Conservation (phyloP, 2,113 vertebrate genomes). For the Psephotus haematonotus region DNA sequence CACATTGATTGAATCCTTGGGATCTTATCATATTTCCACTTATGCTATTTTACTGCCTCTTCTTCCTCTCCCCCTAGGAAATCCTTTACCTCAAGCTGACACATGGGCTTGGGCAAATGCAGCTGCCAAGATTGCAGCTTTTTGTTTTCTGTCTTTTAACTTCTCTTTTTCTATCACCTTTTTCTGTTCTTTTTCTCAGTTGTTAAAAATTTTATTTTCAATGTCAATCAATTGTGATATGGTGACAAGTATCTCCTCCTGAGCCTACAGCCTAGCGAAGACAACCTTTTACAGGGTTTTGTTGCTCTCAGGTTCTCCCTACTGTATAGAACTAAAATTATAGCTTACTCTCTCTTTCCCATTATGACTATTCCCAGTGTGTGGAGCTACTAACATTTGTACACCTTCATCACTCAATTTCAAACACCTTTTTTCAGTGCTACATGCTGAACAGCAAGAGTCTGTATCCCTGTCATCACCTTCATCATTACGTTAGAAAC, state of each 20-base stretch:
- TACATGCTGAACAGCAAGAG: background rate
- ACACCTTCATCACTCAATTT: background rate
- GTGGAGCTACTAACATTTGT: background rate
- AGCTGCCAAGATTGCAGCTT: background rate
- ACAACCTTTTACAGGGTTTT: background rate
- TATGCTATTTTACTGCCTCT: background rate
- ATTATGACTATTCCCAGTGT: background rate
- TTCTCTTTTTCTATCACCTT: background rate
- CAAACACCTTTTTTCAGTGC: background rate
- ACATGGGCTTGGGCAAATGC: background rate
- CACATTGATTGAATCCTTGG: background rate
- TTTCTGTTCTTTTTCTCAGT: background rate
- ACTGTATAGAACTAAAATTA: background rate
- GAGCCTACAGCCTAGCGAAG: background rate
- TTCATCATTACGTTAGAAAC: background rate
- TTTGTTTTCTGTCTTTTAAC: background rate
- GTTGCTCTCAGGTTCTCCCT: background rate
- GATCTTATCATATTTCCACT: background rate
- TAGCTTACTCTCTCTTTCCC: background rate
- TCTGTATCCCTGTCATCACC: background rate
- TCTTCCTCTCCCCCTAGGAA: background rate
- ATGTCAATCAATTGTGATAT: background rate
- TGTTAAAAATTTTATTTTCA: background rate
- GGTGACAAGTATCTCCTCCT: background rate
- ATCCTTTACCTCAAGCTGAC: background rate